Percentiles rank a stretch among this genome's conserved stretches.
Evolutionary conservation across 2,113 vertebrate species (phyloP).

Genomic region (Emberiza fucata): DNA sequence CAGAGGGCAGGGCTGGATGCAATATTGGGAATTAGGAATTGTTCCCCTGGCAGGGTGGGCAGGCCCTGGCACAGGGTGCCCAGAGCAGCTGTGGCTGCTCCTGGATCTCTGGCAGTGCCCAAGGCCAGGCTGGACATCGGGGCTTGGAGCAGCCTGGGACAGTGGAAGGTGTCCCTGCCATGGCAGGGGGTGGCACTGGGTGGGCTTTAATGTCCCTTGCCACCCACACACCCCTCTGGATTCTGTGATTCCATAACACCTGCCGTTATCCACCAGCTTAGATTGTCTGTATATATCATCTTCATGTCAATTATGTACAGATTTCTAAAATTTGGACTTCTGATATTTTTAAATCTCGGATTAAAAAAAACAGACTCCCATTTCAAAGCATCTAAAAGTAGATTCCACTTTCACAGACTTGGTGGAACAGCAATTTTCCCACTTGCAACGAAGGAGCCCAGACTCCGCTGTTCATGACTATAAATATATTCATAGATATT

Average conservation of each 20-base stretch:
- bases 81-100: background rate
- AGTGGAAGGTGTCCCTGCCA: background rate
- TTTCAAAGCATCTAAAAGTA: constrained; percentile 34
- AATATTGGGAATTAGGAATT: background rate
- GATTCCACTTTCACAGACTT: background rate
- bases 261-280: background rate
- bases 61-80: background rate
- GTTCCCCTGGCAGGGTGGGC: rapidly evolving
- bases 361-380: background rate
- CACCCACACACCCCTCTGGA: background rate
- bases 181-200: rapidly evolving
- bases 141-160: rapidly evolving
- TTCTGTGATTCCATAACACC: background rate
- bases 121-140: rapidly evolving
- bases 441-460: background rate
- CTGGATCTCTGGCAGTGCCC: background rate
- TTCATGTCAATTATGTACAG: background rate
- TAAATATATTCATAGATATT: constrained; percentile 45
- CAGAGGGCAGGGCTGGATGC: rapidly evolving
- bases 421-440: background rate
- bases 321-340: background rate
- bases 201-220: background rate
- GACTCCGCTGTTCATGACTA: background rate
- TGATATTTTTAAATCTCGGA: background rate
- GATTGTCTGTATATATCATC: background rate